phyloP scores from a whole-genome alignment of 2,888 invertebrate species.

The Xanthorhoe designata region DNA sequence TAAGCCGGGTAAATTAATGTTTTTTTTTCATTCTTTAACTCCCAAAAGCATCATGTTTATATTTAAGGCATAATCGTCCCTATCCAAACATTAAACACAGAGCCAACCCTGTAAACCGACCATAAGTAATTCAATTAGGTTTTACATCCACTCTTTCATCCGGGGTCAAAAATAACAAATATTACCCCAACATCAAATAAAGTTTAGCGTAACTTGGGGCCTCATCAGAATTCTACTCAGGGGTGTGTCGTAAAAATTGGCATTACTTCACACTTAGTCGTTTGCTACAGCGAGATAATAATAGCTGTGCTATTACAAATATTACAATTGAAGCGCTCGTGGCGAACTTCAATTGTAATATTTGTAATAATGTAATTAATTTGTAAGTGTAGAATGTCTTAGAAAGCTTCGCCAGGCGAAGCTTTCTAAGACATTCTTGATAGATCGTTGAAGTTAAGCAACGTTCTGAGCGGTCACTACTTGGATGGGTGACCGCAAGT shows the following conservation, averaged over 20 bases:
- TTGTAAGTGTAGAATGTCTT: too few species aligned
- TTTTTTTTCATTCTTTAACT: too few species aligned
- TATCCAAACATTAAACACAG: not conserved
- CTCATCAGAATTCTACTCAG: constrained; percentile 66
- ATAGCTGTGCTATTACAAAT: constrained; percentile 13
- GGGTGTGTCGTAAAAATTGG: constrained; percentile 74
- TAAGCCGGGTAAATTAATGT: too few species aligned
- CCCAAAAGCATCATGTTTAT: too few species aligned
- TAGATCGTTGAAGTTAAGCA: too few species aligned
- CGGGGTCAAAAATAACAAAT: constrained; percentile 22
- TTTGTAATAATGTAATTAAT: too few species aligned
- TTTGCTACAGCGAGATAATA: constrained; percentile 16
- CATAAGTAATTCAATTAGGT: constrained; percentile 2
- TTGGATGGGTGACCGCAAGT: too few species aligned
- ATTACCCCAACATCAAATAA: constrained; percentile 36
- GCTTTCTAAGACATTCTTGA: too few species aligned
- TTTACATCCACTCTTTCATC: constrained; percentile 10
- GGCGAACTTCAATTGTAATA: too few species aligned
- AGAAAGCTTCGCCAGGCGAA: too few species aligned
- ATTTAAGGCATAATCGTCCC: not conserved
- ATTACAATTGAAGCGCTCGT: too few species aligned
- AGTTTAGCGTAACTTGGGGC: constrained; percentile 45
- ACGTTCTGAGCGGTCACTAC: too few species aligned
- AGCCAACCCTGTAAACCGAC: not conserved
- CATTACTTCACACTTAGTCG: constrained; percentile 77